A percentile compares a stretch with the other conserved stretches of the same genome.
These are phyloP conservation scores for Anguilla japonica DNA, from an alignment of 2,113 vertebrate genomes.

Conservation along the genomic window DNA sequence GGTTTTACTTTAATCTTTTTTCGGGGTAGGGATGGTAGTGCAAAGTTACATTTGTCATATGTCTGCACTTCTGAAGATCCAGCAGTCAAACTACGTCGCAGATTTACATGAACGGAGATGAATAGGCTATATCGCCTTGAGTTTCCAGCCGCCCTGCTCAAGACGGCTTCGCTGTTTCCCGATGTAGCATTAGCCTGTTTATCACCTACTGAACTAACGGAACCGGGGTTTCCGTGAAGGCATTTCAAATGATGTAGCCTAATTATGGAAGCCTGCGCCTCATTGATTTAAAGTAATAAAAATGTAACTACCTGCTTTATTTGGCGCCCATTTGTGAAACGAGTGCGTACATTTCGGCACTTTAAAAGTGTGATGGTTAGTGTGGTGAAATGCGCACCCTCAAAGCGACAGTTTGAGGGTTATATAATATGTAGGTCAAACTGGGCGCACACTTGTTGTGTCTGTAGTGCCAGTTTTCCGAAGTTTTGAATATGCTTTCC, in stretches of 20 bases:
- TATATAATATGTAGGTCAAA: conserved; percentile 39
- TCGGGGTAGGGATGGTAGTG: no score
- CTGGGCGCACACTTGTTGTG: conserved; percentile 3
- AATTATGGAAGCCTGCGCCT: background rate
- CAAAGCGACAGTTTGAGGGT: background rate
- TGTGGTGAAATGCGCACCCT: background rate
- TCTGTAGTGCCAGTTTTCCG: background rate
- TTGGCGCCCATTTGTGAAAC: background rate
- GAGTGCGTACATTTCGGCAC: background rate
- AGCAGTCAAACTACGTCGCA: no score
- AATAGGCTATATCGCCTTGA: no score
- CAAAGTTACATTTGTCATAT: no score
- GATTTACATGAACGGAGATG: no score
- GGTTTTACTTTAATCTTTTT: no score
- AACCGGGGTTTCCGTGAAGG: background rate
- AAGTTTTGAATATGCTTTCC: background rate
- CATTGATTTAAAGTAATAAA: background rate
- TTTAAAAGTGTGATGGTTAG: background rate
- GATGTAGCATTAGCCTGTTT: background rate
- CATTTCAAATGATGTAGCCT: background rate
- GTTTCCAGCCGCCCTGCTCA: no score
- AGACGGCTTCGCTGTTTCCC: no score
- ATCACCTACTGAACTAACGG: background rate
- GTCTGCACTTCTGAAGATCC: no score
- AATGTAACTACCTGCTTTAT: background rate